Evolutionary conservation across 2,797 vertebrate species (phyloP).

Genomic region (Florisuga fusca): DNA sequence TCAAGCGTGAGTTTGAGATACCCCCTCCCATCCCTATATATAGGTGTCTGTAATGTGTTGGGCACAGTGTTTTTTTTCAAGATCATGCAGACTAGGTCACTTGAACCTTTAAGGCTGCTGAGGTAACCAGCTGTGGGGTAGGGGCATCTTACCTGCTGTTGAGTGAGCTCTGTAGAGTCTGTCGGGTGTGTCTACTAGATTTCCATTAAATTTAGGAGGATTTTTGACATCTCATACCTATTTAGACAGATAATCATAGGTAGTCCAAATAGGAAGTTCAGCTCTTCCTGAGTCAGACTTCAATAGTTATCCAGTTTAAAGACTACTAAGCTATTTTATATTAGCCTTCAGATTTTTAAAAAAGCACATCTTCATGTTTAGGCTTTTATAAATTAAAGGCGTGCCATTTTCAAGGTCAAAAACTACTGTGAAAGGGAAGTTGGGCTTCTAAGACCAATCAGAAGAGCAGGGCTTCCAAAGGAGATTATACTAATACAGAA

Average conservation of each 20-base stretch:
- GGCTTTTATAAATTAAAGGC: neutral
- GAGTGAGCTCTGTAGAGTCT: neutral
- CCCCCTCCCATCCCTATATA: neutral
- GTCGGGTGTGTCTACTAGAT: neutral
- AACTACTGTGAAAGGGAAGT: neutral
- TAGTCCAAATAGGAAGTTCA: neutral
- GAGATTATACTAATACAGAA: neutral
- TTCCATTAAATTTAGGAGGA: neutral
- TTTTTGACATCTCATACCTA: neutral
- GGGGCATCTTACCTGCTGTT: neutral
- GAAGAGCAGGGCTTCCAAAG: neutral
- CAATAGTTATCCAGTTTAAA: neutral
- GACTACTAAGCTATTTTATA: neutral
- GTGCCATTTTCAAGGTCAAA: neutral
- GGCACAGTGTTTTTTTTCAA: neutral
- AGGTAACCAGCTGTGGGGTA: neutral
- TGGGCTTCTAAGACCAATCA: neutral
- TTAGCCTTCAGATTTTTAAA: neutral
- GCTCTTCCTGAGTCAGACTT: neutral
- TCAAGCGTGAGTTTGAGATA: neutral
- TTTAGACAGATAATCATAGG: neutral
- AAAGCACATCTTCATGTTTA: neutral
- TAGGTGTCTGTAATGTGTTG: neutral
- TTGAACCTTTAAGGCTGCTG: neutral
- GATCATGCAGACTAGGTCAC: neutral